Evolutionary conservation across 2,113 vertebrate genomes (phyloP), one percentile per base, ranked within the genome.

Genomic region (Pollimyrus isidori): DNA sequence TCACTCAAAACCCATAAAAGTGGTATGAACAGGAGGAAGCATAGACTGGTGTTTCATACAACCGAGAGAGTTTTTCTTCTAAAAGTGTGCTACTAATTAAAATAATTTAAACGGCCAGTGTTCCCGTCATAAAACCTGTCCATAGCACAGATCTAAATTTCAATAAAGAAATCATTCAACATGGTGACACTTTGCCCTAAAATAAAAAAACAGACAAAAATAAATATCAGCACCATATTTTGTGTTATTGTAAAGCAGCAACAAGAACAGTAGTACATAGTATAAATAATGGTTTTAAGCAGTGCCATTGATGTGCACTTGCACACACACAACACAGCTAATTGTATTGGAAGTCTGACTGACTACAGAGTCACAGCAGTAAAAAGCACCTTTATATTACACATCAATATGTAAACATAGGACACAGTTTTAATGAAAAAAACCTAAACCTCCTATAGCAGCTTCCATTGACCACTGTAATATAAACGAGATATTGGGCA

Each of bases 221-320:
- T 76, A 76, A 76, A 76, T 19, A 76, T 76, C 35, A 80, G 73
- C 73, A 42, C 73, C 73, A 80, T 80, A 80, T 80, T 42, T 80
- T 80, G 73, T 76, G 73, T 42, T 80, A 42, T 80, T 80, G 35
- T 80, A 80, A 80, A 42, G 73, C 35, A 80, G 73, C 73, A 80
- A 19, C 15, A 80, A n/a, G 69, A 76, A 76, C 30, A 39, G 69
- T 76, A 76, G 19, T 39, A 39, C 35, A 76, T 35, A 76, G 26
- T 19, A 35, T 39, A 76, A 39, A 39, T 39, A 17, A 35, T 76
- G 15, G 69, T 76, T 76, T 76, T 76, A 76, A 76, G 69, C 62
- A 76, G 10, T 17, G 11, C 69, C 39, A 73, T 26, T 73, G 26
- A 62, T 73, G 30, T 35, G n/a, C 69, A 35, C 26, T 73, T 15